Conservation (phyloP, 2,113 vertebrate genomes). For the Syngnathoides biaculeatus region DNA sequence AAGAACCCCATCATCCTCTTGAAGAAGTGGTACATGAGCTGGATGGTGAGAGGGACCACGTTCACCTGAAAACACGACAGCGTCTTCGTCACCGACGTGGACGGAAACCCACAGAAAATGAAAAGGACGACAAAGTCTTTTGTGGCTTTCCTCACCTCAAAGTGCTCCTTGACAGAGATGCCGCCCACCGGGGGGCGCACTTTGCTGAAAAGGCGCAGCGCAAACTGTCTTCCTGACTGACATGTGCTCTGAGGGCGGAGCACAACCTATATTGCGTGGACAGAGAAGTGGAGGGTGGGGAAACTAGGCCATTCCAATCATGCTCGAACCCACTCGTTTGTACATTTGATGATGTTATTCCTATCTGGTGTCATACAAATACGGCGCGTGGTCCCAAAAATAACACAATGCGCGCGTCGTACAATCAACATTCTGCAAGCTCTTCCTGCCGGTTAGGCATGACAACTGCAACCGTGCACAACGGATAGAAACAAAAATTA, state of each 20-base stretch:
- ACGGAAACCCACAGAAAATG: neutral
- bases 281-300: neutral
- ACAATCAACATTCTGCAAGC: neutral
- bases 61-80: conserved; percentile 79
- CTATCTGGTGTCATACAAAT: neutral
- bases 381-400: neutral
- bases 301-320: neutral
- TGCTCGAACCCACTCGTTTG: neutral
- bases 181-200: conserved; percentile 96
- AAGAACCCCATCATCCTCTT: conserved; percentile 99
- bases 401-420: neutral
- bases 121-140: neutral
- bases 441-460: neutral
- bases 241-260: conserved; percentile 92
- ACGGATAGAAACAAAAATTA: neutral
- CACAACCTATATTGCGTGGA: conserved; percentile 85
- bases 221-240: conserved; percentile 90
- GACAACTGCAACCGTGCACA: neutral
- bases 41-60: conserved; percentile 95
- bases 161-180: conserved; percentile 98
- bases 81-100: neutral
- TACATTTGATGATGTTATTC: neutral
- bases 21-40: conserved; percentile 98
- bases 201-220: conserved; percentile 95
- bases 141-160: conserved; percentile 79